These are phyloP conservation scores for Prunella himalayana DNA, from an alignment of 2,113 vertebrate species.

Conservation along the genomic window DNA sequence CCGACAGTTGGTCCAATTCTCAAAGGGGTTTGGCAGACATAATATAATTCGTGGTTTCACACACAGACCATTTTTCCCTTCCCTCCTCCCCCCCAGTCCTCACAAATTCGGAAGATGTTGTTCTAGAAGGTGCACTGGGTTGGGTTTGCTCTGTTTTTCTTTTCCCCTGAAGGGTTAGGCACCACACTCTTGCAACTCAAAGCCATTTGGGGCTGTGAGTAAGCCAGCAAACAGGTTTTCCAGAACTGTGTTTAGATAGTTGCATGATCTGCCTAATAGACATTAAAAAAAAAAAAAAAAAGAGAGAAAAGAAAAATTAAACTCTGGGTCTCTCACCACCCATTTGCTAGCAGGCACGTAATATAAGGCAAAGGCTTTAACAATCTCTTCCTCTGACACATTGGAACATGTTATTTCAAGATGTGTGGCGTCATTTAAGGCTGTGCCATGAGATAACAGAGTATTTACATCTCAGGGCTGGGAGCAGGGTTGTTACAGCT, in stretches of 20 bases:
- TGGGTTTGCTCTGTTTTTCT: constrained; percentile 34
- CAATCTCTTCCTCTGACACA: constrained; percentile 60
- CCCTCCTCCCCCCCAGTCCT: neutral
- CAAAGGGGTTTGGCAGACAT: constrained; percentile 60
- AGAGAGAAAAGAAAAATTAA: neutral
- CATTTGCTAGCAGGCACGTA: constrained; percentile 69
- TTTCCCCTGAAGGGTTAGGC: constrained; percentile 31
- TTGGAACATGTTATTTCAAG: constrained; percentile 69
- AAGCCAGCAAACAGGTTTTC: constrained; percentile 63
- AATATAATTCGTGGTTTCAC: constrained; percentile 69
- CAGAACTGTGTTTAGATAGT: constrained; percentile 45
- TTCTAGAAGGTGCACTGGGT: constrained; percentile 52
- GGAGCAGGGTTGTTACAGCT: constrained; percentile 15
- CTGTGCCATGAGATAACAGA: constrained; percentile 61
- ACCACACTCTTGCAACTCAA: constrained; percentile 22
- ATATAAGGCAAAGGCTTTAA: constrained; percentile 55
- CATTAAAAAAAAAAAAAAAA: neutral
- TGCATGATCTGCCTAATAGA: constrained; percentile 54
- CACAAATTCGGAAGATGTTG: constrained; percentile 51
- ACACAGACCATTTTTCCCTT: constrained; percentile 41
- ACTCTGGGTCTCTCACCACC: constrained; percentile 46
- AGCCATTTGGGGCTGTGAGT: constrained; percentile 29
- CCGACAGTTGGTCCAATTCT: constrained; percentile 52
- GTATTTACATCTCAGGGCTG: constrained; percentile 49
- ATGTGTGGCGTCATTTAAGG: constrained; percentile 56